Evolutionary conservation across 2,888 invertebrate genomes (phyloP).

Genomic region (Xylophagus ater): DNA sequence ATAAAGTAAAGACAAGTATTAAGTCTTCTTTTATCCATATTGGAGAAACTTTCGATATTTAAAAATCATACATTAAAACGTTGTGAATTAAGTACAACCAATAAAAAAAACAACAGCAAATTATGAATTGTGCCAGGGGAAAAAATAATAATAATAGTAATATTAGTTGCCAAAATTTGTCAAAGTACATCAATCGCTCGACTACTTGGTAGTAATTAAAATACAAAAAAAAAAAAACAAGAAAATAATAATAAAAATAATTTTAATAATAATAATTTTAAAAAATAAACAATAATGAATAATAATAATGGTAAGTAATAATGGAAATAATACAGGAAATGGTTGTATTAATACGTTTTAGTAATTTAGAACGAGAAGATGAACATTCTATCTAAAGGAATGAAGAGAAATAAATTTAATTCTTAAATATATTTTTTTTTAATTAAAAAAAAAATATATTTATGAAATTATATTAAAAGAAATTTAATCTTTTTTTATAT

Average conservation of each 20-base stretch:
- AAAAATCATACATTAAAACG: conserved; percentile 16
- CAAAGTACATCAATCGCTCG: conserved; percentile 37
- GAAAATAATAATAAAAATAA: conserved; percentile 22
- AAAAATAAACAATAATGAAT: neutral
- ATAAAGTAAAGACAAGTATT: conserved; percentile 18
- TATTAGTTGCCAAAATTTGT: conserved; percentile 26
- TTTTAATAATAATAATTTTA: conserved; percentile 1
- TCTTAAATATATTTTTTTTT: too few relatives aligned
- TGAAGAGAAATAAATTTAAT: conserved; percentile 13
- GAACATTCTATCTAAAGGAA: too few relatives aligned
- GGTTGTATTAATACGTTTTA: conserved; percentile 8
- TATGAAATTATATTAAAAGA: too few relatives aligned
- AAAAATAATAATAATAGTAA: neutral
- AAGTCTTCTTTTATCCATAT: conserved; percentile 17
- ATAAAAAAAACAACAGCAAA: conserved; percentile 8
- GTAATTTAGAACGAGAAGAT: conserved; percentile 10
- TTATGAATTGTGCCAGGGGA: too few relatives aligned
- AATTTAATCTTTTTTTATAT: too few relatives aligned
- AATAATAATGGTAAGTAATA: conserved; percentile 3
- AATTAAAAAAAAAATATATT: too few relatives aligned
- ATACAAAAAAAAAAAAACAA: conserved; percentile 35
- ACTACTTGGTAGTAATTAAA: conserved; percentile 37
- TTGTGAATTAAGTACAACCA: conserved; percentile 5
- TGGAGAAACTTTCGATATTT: conserved; percentile 19
- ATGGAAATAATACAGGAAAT: conserved; percentile 31